phyloP scores from a whole-genome alignment of 2,888 invertebrate genomes.

The Ernsta delagoae region DNA sequence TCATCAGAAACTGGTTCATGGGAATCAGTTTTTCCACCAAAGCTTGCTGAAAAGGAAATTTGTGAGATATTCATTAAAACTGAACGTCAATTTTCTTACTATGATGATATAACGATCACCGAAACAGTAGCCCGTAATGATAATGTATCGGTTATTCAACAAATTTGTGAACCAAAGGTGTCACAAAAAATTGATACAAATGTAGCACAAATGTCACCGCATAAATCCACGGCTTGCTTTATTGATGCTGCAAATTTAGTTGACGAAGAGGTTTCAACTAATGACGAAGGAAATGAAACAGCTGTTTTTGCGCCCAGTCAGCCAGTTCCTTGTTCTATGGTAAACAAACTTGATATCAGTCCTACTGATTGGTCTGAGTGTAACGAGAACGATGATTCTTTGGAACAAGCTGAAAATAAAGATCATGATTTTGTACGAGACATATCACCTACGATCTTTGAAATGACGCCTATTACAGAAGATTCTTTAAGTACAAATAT shows the following conservation, averaged over 20 bases:
- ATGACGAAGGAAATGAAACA: conserved; percentile 46
- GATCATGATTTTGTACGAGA: conserved; percentile 67
- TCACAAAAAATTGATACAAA: conserved; percentile 39
- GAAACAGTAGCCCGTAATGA: conserved; percentile 34
- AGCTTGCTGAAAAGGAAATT: conserved; percentile 65
- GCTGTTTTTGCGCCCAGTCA: conserved; percentile 50
- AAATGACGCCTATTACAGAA: conserved; percentile 68
- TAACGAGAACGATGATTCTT: conserved; percentile 73
- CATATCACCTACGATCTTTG: conserved; percentile 68
- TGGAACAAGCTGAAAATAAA: conserved; percentile 66
- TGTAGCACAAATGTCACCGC: conserved; percentile 54
- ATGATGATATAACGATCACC: conserved; percentile 37
- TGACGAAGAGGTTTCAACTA: conserved; percentile 85
- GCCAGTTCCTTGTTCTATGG: conserved; percentile 62
- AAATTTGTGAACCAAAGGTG: not conserved
- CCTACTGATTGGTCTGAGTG: conserved; percentile 69
- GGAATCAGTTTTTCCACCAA: conserved; percentile 86
- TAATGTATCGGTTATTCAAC: conserved; percentile 47
- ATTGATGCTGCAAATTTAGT: conserved; percentile 91
- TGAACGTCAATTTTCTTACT: conserved; percentile 60
- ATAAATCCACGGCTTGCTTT: conserved; percentile 85
- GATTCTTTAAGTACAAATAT: conserved; percentile 59
- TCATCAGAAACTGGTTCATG: conserved; percentile 88
- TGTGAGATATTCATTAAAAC: conserved; percentile 72
- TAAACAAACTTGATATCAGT: conserved; percentile 58